Percentiles rank a stretch among this genome's conserved stretches.
phyloP scores from a whole-genome alignment of 2,888 invertebrate species.

The Synanthedon tipuliformis region DNA sequence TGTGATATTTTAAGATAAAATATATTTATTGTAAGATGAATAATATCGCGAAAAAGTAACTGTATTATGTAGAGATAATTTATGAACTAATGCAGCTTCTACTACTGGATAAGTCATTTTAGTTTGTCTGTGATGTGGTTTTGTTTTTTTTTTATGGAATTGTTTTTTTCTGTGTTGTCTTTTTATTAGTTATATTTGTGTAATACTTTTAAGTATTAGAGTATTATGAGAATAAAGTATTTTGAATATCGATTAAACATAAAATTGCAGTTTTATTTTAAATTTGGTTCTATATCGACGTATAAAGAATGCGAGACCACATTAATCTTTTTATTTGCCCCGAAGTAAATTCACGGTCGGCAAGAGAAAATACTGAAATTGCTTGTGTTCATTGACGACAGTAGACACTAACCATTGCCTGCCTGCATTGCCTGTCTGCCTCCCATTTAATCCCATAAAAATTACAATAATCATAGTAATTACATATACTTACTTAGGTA shows the following conservation, averaged over 20 bases:
- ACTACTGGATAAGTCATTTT: constrained; percentile 27
- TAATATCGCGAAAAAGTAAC: constrained; percentile 38
- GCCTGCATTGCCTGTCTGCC: no score
- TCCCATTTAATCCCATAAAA: no score
- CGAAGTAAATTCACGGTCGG: no score
- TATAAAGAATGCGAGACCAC: no score
- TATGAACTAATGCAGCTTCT: constrained; percentile 19
- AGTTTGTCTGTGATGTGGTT: constrained; percentile 53
- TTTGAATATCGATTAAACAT: background rate
- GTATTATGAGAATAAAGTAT: constrained; percentile 11
- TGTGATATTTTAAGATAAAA: constrained; percentile 63
- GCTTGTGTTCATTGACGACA: no score
- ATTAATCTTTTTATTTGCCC: no score
- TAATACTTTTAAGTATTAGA: background rate
- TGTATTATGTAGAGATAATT: constrained; percentile 2
- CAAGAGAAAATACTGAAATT: no score
- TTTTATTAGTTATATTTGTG: constrained; percentile 12
- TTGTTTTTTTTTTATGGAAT: constrained; percentile 40
- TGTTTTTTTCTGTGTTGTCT: constrained; percentile 50
- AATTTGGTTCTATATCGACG: no score
- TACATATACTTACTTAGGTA: no score
- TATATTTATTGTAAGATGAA: constrained; percentile 24
- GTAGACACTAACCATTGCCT: no score
- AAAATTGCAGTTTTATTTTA: background rate
- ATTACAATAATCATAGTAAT: no score